A percentile compares a stretch with the other conserved stretches of the same genome.
These are phyloP conservation scores for Heterodera schachtii DNA, from an alignment of 1,140 invertebrate genomes.

Conservation along the genomic window DNA sequence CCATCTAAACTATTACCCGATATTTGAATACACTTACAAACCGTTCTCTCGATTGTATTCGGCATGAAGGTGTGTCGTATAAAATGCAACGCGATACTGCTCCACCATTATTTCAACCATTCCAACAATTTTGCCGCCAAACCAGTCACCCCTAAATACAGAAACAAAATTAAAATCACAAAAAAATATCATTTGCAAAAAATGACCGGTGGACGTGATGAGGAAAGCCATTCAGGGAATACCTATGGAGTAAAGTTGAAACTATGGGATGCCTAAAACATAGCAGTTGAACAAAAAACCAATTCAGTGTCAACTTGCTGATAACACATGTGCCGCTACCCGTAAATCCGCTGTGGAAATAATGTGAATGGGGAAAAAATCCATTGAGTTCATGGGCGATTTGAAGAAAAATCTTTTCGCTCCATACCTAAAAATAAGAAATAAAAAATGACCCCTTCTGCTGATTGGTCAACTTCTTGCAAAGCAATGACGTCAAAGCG, in stretches of 20 bases:
- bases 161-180: not conserved
- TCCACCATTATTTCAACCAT: conserved; percentile 76
- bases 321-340: conserved; percentile 90
- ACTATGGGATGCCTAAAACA: conserved; percentile 76
- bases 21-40: conserved; percentile 67
- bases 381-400: conserved; percentile 45
- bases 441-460: conserved; percentile 12
- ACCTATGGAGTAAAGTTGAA: conserved; percentile 85
- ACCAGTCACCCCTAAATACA: conserved; percentile 86
- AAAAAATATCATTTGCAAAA: too few species aligned
- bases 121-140: conserved; percentile 92
- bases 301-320: conserved; percentile 78
- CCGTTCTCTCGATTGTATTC: conserved; percentile 83
- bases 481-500: conserved; percentile 82
- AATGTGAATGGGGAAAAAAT: conserved; percentile 79
- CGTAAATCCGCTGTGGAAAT: conserved; percentile 88
- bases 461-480: conserved; percentile 76
- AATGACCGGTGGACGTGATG: conserved; percentile 79
- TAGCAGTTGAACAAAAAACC: conserved; percentile 67
- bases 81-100: conserved; percentile 75
- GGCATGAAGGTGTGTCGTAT: conserved; percentile 91
- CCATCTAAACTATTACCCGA: too few species aligned
- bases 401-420: conserved; percentile 75
- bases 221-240: conserved; percentile 92
- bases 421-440: conserved; percentile 72